Evolutionary conservation across 2,113 vertebrate genomes (phyloP).

Genomic region (Pavo muticus): DNA sequence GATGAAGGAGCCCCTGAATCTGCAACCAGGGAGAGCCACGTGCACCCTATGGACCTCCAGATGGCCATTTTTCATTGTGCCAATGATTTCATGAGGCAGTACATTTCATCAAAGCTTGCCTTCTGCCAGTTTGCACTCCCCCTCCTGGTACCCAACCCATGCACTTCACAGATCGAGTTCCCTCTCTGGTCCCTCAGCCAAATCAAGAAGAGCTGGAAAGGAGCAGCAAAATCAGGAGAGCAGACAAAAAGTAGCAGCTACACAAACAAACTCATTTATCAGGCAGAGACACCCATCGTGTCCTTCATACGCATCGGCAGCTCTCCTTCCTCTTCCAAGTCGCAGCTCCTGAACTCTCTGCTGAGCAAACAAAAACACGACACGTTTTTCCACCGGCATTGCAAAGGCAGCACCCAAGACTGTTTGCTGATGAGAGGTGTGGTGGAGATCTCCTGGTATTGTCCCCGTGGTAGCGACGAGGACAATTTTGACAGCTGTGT

Average conservation of each 20-base stretch:
- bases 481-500: constrained; percentile 76
- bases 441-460: constrained; percentile 85
- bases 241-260: background rate
- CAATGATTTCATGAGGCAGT: constrained; percentile 78
- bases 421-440: constrained; percentile 76
- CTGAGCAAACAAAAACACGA: constrained; percentile 75
- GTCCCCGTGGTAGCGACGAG: constrained; percentile 64
- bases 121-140: constrained; percentile 83
- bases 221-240: background rate
- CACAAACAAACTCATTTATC: constrained; percentile 69
- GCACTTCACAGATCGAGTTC: constrained; percentile 65
- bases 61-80: constrained; percentile 82
- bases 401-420: constrained; percentile 67
- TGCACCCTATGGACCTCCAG: constrained; percentile 82
- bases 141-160: constrained; percentile 74
- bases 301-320: constrained; percentile 79
- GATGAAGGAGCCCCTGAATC: background rate
- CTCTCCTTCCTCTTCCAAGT: constrained; percentile 79
- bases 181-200: constrained; percentile 78
- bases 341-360: constrained; percentile 77
- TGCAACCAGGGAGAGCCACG: background rate
- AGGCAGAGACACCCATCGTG: constrained; percentile 70
- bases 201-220: constrained; percentile 79
- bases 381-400: constrained; percentile 79
- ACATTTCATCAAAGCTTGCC: constrained; percentile 77